Evolutionary conservation across 2,797 vertebrate species (phyloP).

Genomic region (Tympanoctomys barrerae): DNA sequence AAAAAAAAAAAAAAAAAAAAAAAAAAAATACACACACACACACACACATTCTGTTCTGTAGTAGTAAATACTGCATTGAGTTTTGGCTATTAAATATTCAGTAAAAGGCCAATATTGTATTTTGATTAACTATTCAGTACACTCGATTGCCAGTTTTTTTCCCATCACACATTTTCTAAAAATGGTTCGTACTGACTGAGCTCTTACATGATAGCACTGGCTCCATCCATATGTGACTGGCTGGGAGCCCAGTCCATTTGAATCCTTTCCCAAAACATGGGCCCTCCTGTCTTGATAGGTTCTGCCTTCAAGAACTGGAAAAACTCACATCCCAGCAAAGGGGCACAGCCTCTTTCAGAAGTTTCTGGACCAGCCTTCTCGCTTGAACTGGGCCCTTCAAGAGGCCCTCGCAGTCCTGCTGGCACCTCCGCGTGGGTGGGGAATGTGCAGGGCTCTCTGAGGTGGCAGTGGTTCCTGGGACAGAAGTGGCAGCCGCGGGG

Average conservation of each 20-base stretch:
- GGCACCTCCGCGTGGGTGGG: background rate
- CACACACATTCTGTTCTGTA: background rate
- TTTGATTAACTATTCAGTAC: background rate
- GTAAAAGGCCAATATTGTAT: background rate
- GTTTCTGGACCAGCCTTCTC: background rate
- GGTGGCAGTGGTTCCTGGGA: background rate
- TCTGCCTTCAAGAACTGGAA: background rate
- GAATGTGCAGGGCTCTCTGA: background rate
- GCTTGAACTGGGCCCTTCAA: background rate
- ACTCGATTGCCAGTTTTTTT: background rate
- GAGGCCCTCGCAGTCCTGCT: background rate
- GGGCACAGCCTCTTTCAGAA: background rate
- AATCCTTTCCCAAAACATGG: background rate
- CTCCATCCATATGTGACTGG: background rate
- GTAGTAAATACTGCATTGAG: background rate
- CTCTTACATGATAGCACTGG: background rate
- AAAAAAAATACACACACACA: too few relatives aligned
- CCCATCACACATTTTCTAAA: background rate
- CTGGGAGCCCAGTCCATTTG: background rate
- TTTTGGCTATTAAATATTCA: constrained; percentile 14
- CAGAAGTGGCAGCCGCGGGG: background rate
- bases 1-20: too few relatives aligned
- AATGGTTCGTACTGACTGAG: background rate
- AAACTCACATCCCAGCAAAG: constrained; percentile 17
- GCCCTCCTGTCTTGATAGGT: constrained; percentile 1